A percentile compares a stretch with the other conserved stretches of the same genome.
These are phyloP conservation scores for Epinotia demarniana DNA, from an alignment of 2,888 invertebrate species.

Conservation along the genomic window DNA sequence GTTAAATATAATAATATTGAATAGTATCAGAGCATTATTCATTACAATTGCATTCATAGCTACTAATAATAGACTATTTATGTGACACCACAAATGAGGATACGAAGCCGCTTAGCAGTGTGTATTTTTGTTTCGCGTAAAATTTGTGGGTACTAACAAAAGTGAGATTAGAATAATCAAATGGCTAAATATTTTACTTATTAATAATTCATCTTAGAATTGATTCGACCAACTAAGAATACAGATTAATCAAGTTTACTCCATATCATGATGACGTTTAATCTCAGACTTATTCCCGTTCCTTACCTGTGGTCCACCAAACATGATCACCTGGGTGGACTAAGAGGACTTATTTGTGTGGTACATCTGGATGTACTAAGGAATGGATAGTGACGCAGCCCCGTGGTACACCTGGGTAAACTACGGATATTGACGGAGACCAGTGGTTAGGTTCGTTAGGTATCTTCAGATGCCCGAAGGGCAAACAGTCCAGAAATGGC, in stretches of 20 bases:
- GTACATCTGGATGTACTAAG: too few species aligned
- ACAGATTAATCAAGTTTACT: neutral
- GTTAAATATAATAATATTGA: neutral
- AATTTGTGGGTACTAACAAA: slow-evolving; percentile 17
- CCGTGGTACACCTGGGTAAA: too few species aligned
- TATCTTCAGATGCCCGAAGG: too few species aligned
- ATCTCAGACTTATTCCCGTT: neutral
- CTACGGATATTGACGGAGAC: too few species aligned
- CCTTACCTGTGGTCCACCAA: too few species aligned
- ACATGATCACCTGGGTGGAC: too few species aligned
- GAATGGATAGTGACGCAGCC: too few species aligned
- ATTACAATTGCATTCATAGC: neutral
- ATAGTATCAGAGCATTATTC: neutral
- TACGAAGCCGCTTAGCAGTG: slow-evolving; percentile 24
- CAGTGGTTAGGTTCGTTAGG: too few species aligned
- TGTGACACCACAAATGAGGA: neutral
- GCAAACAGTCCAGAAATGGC: too few species aligned
- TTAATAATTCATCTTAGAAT: neutral
- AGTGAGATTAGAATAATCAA: slow-evolving; percentile 1
- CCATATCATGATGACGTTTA: neutral
- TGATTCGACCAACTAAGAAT: neutral
- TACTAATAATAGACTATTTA: slow-evolving; percentile 17
- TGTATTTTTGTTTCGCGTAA: slow-evolving; percentile 22
- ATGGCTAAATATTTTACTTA: neutral
- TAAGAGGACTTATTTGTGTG: too few species aligned